Evolutionary conservation across 2,888 invertebrate genomes (phyloP).

Genomic region (Ecdyonurus torrentis): DNA sequence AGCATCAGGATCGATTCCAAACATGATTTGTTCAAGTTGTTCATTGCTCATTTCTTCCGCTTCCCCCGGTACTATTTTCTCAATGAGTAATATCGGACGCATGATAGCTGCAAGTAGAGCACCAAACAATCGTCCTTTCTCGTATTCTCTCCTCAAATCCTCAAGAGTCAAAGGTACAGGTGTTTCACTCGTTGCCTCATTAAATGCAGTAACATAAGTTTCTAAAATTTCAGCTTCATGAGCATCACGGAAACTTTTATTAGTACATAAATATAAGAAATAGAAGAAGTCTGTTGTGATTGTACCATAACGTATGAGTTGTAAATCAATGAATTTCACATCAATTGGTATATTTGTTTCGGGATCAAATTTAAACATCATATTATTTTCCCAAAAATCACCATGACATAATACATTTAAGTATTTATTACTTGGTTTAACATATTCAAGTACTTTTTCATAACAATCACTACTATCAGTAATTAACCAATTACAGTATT

Average conservation of each 20-base stretch:
- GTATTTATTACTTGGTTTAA: background rate
- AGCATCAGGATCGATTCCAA: background rate
- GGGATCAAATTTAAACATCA: background rate
- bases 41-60: background rate
- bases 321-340: slow-evolving; percentile 6
- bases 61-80: background rate
- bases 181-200: background rate
- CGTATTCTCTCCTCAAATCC: background rate
- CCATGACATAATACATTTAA: background rate
- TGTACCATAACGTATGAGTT: slow-evolving; percentile 3
- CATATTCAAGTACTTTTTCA: background rate
- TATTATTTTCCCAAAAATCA: slow-evolving; percentile 1
- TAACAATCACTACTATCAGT: background rate
- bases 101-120: background rate
- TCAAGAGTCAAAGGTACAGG: background rate
- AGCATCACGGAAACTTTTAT: background rate
- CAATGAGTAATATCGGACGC: background rate
- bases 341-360: background rate
- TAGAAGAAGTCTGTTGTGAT: slow-evolving; percentile 2
- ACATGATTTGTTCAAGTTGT: background rate
- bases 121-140: background rate
- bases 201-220: background rate
- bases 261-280: slow-evolving; percentile 3
- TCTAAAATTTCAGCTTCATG: background rate
- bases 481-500: background rate